These are phyloP conservation scores for Luehdorfia chinensis DNA, from an alignment of 1,140 invertebrate genomes.

Conservation along the genomic window DNA sequence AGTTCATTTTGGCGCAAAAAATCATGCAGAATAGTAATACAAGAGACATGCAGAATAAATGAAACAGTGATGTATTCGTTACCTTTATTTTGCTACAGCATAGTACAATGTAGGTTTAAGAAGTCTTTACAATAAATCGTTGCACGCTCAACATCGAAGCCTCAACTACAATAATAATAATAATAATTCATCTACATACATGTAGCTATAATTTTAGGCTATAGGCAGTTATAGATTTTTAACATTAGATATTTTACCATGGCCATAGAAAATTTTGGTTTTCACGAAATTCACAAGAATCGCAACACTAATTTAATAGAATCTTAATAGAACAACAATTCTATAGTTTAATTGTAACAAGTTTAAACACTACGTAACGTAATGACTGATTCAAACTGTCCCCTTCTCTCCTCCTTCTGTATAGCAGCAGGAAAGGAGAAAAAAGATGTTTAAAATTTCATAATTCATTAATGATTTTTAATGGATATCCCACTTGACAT, in stretches of 20 bases:
- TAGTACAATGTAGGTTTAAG: conserved; percentile 35
- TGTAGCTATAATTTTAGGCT: conserved; percentile 45
- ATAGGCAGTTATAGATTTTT: conserved; percentile 56
- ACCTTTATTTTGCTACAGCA: conserved; percentile 63
- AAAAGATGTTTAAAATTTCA: conserved; percentile 61
- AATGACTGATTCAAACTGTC: conserved; percentile 65
- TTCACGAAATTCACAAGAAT: conserved; percentile 35
- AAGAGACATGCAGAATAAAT: conserved; percentile 42
- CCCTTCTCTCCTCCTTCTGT: conserved; percentile 71
- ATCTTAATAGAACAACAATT: conserved; percentile 56
- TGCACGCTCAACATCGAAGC: conserved; percentile 44
- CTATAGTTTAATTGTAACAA: conserved; percentile 47
- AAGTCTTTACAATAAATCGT: conserved; percentile 52
- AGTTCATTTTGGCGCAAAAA: conserved; percentile 7
- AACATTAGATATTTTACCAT: conserved; percentile 49
- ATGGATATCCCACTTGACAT: conserved; percentile 53
- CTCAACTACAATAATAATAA: conserved; percentile 45
- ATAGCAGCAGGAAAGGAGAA: conserved; percentile 72
- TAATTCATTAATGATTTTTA: conserved; percentile 45
- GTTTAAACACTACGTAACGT: conserved; percentile 53
- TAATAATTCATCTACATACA: conserved; percentile 42
- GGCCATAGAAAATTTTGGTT: conserved; percentile 48
- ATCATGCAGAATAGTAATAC: conserved; percentile 23
- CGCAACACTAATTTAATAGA: conserved; percentile 45
- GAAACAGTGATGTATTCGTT: conserved; percentile 48